phyloP scores from a whole-genome alignment of 2,888 invertebrate species.

The Leucophenga maculata region DNA sequence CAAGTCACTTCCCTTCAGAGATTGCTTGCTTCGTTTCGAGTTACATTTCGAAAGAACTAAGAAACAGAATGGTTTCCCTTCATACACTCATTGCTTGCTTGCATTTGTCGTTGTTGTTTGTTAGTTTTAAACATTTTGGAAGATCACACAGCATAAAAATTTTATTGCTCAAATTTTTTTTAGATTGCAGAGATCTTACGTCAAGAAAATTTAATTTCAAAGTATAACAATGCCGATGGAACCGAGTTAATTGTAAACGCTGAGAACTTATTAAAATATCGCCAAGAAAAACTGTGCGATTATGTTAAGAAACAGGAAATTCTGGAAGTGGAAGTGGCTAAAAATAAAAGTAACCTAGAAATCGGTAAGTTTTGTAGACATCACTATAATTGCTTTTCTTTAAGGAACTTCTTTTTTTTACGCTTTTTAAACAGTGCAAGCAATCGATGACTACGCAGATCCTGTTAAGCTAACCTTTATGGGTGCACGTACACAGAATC shows the following conservation, averaged over 20 bases:
- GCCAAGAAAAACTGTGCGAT: background rate
- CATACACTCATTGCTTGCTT: too few relatives aligned
- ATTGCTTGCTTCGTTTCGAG: too few relatives aligned
- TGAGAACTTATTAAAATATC: background rate
- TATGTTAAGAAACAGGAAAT: constrained; percentile 1
- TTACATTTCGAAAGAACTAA: too few relatives aligned
- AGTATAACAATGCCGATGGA: too few relatives aligned
- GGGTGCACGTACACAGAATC: background rate
- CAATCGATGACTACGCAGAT: background rate
- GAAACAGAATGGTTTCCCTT: too few relatives aligned
- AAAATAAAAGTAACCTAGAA: background rate
- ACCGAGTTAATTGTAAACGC: background rate
- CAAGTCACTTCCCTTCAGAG: too few relatives aligned
- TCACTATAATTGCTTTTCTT: background rate
- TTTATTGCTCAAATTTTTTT: background rate
- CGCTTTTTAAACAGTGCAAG: background rate
- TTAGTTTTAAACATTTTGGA: too few relatives aligned
- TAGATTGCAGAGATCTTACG: background rate
- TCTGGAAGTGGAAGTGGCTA: background rate
- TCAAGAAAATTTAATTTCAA: background rate
- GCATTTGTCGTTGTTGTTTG: too few relatives aligned
- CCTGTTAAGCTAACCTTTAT: background rate
- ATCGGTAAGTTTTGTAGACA: constrained; percentile 4
- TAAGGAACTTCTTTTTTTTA: background rate
- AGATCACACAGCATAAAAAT: background rate